phyloP scores from a whole-genome alignment of 2,797 vertebrate genomes.

The Coregonus suidteri region DNA sequence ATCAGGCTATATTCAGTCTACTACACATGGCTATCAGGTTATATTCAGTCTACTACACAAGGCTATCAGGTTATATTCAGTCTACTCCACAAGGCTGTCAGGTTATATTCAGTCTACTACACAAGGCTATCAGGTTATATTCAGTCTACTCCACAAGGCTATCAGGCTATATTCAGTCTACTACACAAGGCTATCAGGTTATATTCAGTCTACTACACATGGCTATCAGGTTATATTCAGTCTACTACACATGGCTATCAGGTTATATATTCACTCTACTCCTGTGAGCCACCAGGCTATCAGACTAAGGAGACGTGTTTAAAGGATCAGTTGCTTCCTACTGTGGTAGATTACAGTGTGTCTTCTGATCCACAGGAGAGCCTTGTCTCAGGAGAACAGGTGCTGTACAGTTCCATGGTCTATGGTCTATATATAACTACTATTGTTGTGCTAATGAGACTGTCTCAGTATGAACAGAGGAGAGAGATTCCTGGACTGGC shows the following conservation, averaged over 20 bases:
- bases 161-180: neutral
- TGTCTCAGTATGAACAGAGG: slow-evolving; percentile 17
- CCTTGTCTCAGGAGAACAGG: slow-evolving; percentile 40
- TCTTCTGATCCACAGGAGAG: slow-evolving; percentile 53
- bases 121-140: too few species aligned
- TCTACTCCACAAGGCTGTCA: neutral
- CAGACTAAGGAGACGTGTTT: neutral
- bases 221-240: neutral
- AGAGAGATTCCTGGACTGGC: neutral
- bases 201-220: neutral
- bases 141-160: neutral
- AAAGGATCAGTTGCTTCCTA: slow-evolving; percentile 28
- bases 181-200: too few species aligned
- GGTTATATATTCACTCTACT: neutral
- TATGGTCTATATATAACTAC: slow-evolving; percentile 53
- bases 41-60: too few species aligned
- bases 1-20: too few species aligned
- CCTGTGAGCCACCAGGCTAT: neutral
- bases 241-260: neutral
- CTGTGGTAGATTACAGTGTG: slow-evolving; percentile 53
- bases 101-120: neutral
- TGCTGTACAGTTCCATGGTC: slow-evolving; percentile 25
- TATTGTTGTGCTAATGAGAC: slow-evolving; percentile 53
- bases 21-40: too few species aligned
- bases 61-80: too few species aligned